Base-by-base conservation (phyloP, 2,888 invertebrate genomes). In the Luffia ferchaultella region DNA sequence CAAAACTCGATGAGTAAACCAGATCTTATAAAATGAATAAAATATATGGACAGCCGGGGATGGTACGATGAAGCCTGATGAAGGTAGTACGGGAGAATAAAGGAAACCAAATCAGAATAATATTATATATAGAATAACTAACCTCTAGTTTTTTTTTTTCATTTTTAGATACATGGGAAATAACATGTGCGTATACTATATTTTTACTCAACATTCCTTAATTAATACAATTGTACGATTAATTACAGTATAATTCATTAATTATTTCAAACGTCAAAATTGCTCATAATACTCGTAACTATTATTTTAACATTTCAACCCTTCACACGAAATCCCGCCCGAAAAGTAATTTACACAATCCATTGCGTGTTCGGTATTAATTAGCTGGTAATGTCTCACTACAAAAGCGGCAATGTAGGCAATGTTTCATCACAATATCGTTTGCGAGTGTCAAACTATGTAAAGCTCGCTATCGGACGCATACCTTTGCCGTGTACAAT, bases 401-500 rank as follows among this genome's bases (percentile, higher is more conserved):
- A 30, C 30, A 30, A 30, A 30, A 30, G 30, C 30, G 30, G 30
- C 30, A 30, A 30, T 30, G 30, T 30, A 30, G 30, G 30, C 30
- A 30, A 30, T 30, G 30, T 30, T 30, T 30, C 30, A 30, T 30
- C 30, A 30, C 30, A 30, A 30, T 12, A 30, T 30, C 5, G 30
- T 30, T 30, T 30, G 30, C 30, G 30, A 30, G 30, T 30, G 30
- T 30, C 30, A 30, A 30, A 30, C 5, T 30, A 30, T 30, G 30
- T 12, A 7, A 12, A 12, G 3, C 30, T 30, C 30, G 12, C 5
- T 30, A 30, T 30, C 30, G 30, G 3, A 12, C 30, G 30, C 30
- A 30, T 30, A 30, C 30, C 30, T 30, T 3, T 7, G 30, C 30
- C 30, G 3, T 30, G 30, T 30, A 30, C 12, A 12, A 7, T 79